Conservation (phyloP, 2,113 vertebrate species). For the Hippopotamus amphibius region DNA sequence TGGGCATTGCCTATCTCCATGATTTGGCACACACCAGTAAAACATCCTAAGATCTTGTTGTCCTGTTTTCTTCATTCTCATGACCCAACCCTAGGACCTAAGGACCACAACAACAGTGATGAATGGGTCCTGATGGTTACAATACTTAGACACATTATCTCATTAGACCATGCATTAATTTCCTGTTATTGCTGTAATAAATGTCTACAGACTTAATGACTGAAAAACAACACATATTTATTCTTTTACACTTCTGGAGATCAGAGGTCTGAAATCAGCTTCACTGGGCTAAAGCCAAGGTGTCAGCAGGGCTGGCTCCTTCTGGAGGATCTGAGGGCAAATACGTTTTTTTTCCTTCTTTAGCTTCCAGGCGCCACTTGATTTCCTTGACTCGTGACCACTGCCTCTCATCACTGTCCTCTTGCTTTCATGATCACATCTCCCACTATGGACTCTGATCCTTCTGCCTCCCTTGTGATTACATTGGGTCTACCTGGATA, state of each 20-base stretch:
- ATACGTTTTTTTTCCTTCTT: background rate
- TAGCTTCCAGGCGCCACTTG: background rate
- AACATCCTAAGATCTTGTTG: background rate
- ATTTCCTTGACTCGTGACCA: background rate
- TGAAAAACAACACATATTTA: background rate
- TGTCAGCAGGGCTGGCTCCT: background rate
- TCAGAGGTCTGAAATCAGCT: background rate
- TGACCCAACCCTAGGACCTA: background rate
- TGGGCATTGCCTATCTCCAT: background rate
- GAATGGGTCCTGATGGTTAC: background rate
- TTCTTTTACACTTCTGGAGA: too few relatives aligned
- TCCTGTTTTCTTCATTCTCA: background rate
- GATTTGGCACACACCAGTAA: background rate
- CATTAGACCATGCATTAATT: too few relatives aligned
- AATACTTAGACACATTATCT: background rate
- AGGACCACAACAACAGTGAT: too few relatives aligned
- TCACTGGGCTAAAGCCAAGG: background rate
- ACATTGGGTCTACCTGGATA: too few relatives aligned
- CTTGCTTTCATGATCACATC: background rate
- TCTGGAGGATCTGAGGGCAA: background rate
- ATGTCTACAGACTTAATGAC: background rate
- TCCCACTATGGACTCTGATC: too few relatives aligned
- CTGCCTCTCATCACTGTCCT: background rate
- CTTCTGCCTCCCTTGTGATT: background rate
- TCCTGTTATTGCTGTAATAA: background rate